Percentiles rank a stretch among this genome's conserved stretches.
Conservation (phyloP, 2,113 vertebrate species). For the Tragulus kanchil region DNA sequence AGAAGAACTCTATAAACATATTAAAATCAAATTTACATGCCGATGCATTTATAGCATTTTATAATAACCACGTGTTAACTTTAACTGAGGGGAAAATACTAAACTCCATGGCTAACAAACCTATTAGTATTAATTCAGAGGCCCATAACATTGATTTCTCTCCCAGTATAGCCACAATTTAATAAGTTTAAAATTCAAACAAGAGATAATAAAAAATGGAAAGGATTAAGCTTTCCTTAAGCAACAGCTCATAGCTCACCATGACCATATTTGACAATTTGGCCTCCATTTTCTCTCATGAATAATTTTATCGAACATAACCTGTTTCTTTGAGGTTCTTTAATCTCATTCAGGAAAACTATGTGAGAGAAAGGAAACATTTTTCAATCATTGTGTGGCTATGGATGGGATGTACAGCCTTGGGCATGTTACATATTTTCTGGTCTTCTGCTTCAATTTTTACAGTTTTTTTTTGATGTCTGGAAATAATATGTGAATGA, state of each 20-base stretch:
- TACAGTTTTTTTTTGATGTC: neutral
- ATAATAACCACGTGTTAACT: neutral
- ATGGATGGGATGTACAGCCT: neutral
- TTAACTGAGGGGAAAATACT: neutral
- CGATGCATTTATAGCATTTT: neutral
- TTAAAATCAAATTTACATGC: neutral
- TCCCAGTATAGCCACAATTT: neutral
- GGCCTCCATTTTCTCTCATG: neutral
- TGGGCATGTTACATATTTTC: neutral
- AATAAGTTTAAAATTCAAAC: neutral
- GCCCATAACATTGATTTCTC: neutral
- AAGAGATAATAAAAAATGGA: neutral
- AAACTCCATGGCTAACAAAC: neutral
- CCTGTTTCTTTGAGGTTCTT: neutral
- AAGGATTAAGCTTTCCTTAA: neutral
- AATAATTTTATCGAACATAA: neutral
- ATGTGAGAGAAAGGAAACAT: neutral
- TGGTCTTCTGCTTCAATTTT: neutral
- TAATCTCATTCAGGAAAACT: neutral
- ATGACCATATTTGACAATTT: neutral
- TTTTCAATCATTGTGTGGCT: neutral
- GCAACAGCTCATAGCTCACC: neutral
- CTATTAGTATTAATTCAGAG: neutral
- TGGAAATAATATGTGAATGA: neutral
- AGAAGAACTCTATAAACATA: neutral